phyloP scores from a whole-genome alignment of 2,113 vertebrate species.

The Gnathonemus echidnorhynchus region DNA sequence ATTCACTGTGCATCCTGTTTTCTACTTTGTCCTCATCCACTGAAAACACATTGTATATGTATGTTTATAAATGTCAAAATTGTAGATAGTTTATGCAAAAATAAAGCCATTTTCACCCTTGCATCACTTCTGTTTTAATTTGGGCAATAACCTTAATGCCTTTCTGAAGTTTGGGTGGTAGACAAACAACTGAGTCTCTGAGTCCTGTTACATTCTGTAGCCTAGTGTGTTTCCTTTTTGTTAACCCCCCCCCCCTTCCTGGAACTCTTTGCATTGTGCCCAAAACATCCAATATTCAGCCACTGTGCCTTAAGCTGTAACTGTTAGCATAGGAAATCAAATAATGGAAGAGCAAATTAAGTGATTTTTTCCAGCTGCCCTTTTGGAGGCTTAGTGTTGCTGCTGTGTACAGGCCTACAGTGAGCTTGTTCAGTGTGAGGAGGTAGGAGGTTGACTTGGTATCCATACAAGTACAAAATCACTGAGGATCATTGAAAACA shows the following conservation, averaged over 20 bases:
- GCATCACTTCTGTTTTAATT: not conserved
- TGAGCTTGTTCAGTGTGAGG: not conserved
- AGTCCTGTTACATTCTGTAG: not conserved
- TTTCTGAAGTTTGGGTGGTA: not conserved
- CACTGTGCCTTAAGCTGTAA: not conserved
- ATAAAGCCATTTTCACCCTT: not conserved
- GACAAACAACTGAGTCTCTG: not conserved
- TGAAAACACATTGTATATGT: not conserved
- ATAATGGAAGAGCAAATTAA: not conserved
- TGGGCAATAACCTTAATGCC: not conserved
- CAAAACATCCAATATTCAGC: not conserved
- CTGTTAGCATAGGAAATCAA: not conserved
- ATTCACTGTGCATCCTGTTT: not conserved
- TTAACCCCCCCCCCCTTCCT: not conserved
- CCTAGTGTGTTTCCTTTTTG: not conserved
- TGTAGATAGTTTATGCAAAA: not conserved
- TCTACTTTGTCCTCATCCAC: not conserved
- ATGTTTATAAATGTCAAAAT: not conserved
- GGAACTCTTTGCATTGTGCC: not conserved
- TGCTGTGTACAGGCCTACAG: not conserved
- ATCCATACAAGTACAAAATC: not conserved
- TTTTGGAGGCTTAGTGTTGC: not conserved
- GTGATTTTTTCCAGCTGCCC: not conserved
- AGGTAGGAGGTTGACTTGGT: not conserved
- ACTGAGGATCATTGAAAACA: not conserved